A percentile compares a stretch with the other conserved stretches of the same genome.
phyloP scores from a whole-genome alignment of 2,888 invertebrate species.

The Diarsia rubi region DNA sequence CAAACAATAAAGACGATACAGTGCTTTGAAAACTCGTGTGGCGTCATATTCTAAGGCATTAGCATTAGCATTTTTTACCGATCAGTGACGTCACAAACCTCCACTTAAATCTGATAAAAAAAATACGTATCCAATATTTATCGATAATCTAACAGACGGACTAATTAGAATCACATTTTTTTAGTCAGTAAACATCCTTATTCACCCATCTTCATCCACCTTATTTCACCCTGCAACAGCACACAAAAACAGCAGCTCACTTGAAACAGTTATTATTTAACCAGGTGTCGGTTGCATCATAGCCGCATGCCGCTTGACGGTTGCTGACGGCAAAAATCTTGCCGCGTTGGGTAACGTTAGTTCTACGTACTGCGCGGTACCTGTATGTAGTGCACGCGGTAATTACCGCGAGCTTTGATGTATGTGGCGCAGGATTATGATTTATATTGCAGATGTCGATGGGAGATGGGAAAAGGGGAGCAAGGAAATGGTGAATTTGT shows the following conservation, averaged over 20 bases:
- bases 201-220: neutral
- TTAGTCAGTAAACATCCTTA: no score
- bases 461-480: neutral
- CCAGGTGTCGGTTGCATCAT: slow-evolving; percentile 58
- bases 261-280: slow-evolving; percentile 63
- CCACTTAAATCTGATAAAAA: no score
- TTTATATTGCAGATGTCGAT: neutral
- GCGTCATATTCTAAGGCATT: no score
- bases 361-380: slow-evolving; percentile 46
- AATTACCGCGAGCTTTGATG: slow-evolving; percentile 49
- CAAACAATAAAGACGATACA: no score
- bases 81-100: no score
- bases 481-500: neutral
- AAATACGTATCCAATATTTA: no score
- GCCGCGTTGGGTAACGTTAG: slow-evolving; percentile 61
- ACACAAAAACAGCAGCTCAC: slow-evolving; percentile 29
- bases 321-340: slow-evolving; percentile 58
- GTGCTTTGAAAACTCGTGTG: no score
- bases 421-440: slow-evolving; percentile 28
- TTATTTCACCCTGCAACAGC: slow-evolving; percentile 4
- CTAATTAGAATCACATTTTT: no score
- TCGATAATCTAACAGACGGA: no score
- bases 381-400: slow-evolving; percentile 48
- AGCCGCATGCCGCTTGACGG: slow-evolving; percentile 38
- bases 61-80: no score